phyloP scores from a whole-genome alignment of 2,113 vertebrate species.

The Smithornis capensis region DNA sequence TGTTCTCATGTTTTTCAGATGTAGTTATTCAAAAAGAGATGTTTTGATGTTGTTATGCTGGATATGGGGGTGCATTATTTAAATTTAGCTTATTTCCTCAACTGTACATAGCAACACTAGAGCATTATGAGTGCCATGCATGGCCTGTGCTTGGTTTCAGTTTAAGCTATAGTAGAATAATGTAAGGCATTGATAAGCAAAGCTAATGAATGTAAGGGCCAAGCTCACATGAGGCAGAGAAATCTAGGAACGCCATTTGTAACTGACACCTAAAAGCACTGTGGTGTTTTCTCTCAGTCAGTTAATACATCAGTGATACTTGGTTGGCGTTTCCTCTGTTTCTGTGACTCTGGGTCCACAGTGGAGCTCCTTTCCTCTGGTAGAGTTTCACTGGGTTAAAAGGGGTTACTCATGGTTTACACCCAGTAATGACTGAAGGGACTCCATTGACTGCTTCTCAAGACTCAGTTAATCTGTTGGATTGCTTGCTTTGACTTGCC shows the following conservation, averaged over 20 bases:
- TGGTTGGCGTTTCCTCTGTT: neutral
- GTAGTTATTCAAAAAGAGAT: neutral
- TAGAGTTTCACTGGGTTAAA: neutral
- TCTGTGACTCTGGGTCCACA: neutral
- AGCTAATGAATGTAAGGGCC: neutral
- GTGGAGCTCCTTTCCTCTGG: neutral
- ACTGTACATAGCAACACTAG: neutral
- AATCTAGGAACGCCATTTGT: neutral
- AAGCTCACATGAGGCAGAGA: neutral
- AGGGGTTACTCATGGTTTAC: neutral
- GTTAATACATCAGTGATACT: neutral
- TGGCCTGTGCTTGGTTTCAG: neutral
- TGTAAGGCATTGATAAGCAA: neutral
- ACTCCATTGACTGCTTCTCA: neutral
- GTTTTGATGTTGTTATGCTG: neutral
- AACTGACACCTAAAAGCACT: neutral
- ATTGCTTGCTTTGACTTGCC: neutral
- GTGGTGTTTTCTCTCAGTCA: neutral
- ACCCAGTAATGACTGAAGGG: neutral
- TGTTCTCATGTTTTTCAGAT: neutral
- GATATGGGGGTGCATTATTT: neutral
- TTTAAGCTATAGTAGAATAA: neutral
- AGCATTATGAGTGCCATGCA: neutral
- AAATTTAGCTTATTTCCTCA: conserved; percentile 4
- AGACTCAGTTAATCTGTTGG: neutral